Evolutionary conservation across 2,888 invertebrate species (phyloP).

Genomic region (Blastobasis adustella): DNA sequence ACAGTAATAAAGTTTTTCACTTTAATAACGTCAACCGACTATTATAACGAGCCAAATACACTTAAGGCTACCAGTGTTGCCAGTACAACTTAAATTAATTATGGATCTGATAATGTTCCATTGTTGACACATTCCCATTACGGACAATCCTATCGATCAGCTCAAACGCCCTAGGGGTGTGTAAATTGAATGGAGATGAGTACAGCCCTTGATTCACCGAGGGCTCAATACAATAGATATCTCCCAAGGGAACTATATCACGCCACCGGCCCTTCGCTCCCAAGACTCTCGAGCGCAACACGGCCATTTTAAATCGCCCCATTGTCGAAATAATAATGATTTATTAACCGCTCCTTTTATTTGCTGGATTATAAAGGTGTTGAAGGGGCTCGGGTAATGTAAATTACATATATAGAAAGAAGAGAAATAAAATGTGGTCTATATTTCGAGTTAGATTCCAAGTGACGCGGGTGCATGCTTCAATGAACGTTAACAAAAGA

Average conservation of each 20-base stretch:
- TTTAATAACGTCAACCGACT: too few relatives aligned
- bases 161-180: conserved; percentile 1
- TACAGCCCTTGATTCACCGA: conserved; percentile 14
- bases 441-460: background rate
- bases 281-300: background rate
- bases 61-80: too few relatives aligned
- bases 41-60: too few relatives aligned
- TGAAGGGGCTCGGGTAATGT: background rate
- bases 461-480: conserved; percentile 7
- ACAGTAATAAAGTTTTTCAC: too few relatives aligned
- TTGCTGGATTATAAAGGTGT: background rate
- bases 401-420: background rate
- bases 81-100: too few relatives aligned
- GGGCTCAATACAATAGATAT: conserved; percentile 21
- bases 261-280: background rate
- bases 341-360: background rate
- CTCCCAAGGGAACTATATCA: conserved; percentile 18
- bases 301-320: conserved; percentile 1
- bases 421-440: background rate
- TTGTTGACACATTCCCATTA: conserved; percentile 1
- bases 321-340: background rate
- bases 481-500: conserved; percentile 17
- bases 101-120: too few relatives aligned
- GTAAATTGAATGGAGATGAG: conserved; percentile 1
- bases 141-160: conserved; percentile 1